Evolutionary conservation across 2,888 invertebrate genomes (phyloP), one percentile per base, ranked within the genome.

Genomic region (Margaritifera margaritifera): DNA sequence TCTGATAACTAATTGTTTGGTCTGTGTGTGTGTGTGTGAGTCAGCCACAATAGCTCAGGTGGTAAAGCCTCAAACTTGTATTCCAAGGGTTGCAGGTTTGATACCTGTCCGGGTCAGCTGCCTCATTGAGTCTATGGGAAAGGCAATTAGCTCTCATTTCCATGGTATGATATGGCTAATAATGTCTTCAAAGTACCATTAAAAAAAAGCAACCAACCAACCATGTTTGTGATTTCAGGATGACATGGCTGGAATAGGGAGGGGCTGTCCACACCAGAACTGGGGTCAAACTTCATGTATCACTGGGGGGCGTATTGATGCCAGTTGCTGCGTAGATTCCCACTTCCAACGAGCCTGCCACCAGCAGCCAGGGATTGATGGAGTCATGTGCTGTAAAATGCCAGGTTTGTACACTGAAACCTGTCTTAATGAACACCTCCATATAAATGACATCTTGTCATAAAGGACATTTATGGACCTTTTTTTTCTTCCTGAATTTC

Each of bases 271-370:
- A 5, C 85, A 88, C 65, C 83, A 86, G 77, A 79, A 82, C 69
- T 72, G 70, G 60, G 87, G 88, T 11, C 84, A 86, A 78, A 79
- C 80, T 24, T 88, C 88, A 0, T 89, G 89, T 74, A 87, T 88
- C 72, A 76, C 72, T 31, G 88, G 87, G 2, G 88, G 88, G 0
- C 78, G 85, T 27, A 88, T 89, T 25, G 88, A 87, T 65, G 85
- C 86, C 27, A 87, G 87, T 69, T 88, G 89, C 69, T 88, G 89
- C 71, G 83, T 84, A 1, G 89, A 89, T 74, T 81, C 87, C 3
- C 85, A 85, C 71, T 80, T 86, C 65, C 80, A 85, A 65, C 74
- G 75, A 55, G 87, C 88, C 0, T 88, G 88, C 73, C 77, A 78
- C 58, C 86, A 84, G 74, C 80, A 81, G 59, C 75, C 80, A 8